These are phyloP conservation scores for Australoheros facetus DNA, from an alignment of 2,797 vertebrate genomes.

Conservation along the genomic window DNA sequence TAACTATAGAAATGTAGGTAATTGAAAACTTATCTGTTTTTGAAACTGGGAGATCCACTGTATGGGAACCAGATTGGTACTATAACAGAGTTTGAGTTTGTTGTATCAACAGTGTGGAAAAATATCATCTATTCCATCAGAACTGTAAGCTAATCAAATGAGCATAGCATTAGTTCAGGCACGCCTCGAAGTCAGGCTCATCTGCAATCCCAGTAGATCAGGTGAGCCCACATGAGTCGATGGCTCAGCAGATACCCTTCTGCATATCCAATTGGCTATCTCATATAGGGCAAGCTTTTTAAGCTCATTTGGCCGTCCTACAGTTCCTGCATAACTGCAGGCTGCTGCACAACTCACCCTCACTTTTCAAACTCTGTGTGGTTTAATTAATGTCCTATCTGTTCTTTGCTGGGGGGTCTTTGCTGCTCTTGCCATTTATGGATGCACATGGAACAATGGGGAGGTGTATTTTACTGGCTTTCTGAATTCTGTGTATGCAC, in stretches of 20 bases:
- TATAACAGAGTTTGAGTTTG: neutral
- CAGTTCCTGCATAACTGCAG: neutral
- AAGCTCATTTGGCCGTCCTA: neutral
- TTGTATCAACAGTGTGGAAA: neutral
- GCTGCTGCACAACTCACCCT: neutral
- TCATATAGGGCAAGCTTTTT: neutral
- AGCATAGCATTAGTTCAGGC: neutral
- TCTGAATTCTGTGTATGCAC: too few species aligned
- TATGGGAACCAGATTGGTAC: too few species aligned
- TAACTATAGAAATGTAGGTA: neutral
- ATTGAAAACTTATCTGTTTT: neutral
- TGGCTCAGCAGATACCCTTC: neutral
- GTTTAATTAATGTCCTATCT: neutral
- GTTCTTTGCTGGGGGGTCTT: too few species aligned
- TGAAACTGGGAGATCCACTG: neutral
- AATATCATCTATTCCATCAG: neutral
- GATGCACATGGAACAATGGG: too few species aligned
- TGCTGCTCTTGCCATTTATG: too few species aligned
- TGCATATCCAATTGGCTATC: neutral
- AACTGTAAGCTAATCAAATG: neutral
- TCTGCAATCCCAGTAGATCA: neutral
- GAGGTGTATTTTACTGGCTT: too few species aligned
- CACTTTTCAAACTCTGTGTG: neutral
- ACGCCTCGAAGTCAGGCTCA: neutral
- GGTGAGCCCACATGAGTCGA: neutral